Evolutionary conservation across 2,888 invertebrate species (phyloP).

Genomic region (Mimas tiliae): DNA sequence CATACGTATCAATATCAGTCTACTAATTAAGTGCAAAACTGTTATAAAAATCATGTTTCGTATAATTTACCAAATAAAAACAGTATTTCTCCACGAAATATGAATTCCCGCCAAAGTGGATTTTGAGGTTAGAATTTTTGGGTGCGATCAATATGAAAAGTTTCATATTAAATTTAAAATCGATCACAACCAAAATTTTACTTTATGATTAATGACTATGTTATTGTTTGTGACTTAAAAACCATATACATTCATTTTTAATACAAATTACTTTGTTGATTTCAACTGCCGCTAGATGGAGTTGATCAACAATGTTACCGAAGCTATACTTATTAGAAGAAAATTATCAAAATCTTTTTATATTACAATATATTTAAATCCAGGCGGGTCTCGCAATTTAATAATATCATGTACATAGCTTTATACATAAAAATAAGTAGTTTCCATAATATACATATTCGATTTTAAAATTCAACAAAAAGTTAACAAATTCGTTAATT

Average conservation of each 20-base stretch:
- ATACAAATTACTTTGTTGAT: neutral
- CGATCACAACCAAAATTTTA: conserved; percentile 79
- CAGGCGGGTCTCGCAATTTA: conserved; percentile 11
- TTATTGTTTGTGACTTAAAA: conserved; percentile 38
- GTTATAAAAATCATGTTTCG: conserved; percentile 5
- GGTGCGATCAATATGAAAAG: conserved; percentile 70
- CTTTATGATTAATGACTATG: conserved; percentile 23
- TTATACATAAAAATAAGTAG: neutral
- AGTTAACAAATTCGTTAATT: conserved; percentile 23
- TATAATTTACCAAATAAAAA: neutral
- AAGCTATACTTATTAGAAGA: neutral
- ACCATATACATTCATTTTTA: conserved; percentile 29
- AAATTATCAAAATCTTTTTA: neutral
- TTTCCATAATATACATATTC: neutral
- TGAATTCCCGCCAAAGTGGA: conserved; percentile 31
- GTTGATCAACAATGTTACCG: conserved; percentile 28
- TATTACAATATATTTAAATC: neutral
- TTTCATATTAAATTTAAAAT: conserved; percentile 48
- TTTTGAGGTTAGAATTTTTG: conserved; percentile 49
- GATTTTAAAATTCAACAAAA: conserved; percentile 9
- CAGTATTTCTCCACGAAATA: neutral
- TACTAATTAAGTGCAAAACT: conserved; percentile 22
- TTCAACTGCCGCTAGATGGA: conserved; percentile 19
- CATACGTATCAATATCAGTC: conserved; percentile 25
- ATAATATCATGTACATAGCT: neutral